Evolutionary conservation across 1,140 invertebrate genomes (phyloP), one percentile per base, ranked within the genome.

Genomic region (Physella acuta): DNA sequence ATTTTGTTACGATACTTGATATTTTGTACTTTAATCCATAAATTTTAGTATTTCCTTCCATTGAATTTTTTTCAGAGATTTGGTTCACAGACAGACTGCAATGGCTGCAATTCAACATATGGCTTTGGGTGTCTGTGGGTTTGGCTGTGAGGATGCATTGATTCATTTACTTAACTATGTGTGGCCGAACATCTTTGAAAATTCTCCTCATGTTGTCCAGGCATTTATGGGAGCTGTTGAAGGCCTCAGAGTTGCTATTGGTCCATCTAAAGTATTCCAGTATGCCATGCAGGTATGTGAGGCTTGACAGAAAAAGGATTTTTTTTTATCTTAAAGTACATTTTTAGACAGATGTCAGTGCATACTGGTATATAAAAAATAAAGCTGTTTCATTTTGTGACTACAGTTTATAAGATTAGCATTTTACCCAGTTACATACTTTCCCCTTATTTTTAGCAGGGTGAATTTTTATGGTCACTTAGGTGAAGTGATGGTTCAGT

Each of bases 121-220:
- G 93, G 93, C 97, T 0, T 86, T 99, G 1, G 98, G 98, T 5
- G 98, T 99, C 14, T 98, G 95, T 82, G 97, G 97, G 2, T 99
- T 99, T 85, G 97, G 97, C 0, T 99, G 97, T 86, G 97, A 99
- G 85, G 98, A 99, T 86, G 97, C 97, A 0, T 86, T 99, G 0
- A 90, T 94, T 52, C 98, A 99, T 88, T 87, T 99, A 16, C 86
- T 99, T 55, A 99, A 99, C 86, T 96, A 98, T 80, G 96, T 99
- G 0, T 99, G 98, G 98, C 98, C 98, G 17, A 99, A 99, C 85
- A 97, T 99, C 71, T 99, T 99, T 82, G 98, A 99, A 87, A 99
- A 96, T 0, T 99, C 97, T 0, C 97, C 98, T 5, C 98, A 99
- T 90, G 90, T 99, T 67, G 97, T 99, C 11, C 97, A 99, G 87